These are phyloP conservation scores for Autographa gamma DNA, from an alignment of 2,888 invertebrate species.

Conservation along the genomic window DNA sequence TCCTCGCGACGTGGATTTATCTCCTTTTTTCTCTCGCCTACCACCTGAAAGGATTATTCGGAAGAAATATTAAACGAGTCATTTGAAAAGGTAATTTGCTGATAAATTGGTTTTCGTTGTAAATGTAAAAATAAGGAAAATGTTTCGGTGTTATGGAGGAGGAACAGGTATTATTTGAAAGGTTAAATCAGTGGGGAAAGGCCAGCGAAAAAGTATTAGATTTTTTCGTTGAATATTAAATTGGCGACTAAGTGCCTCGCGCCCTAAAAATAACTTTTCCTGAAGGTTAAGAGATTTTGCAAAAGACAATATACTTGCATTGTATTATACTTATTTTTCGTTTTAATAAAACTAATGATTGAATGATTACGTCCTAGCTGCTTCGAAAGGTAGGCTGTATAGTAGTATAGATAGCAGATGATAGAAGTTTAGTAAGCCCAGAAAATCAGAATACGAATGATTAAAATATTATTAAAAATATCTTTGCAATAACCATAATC, in stretches of 20 bases:
- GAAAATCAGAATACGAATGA: too few species aligned
- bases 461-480: too few species aligned
- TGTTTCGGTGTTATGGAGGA: constrained; percentile 22
- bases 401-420: too few species aligned
- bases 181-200: not conserved
- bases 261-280: not conserved
- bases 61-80: constrained; percentile 54
- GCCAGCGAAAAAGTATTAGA: constrained; percentile 14
- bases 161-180: constrained; percentile 17
- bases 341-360: too few species aligned
- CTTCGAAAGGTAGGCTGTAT: too few species aligned
- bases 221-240: constrained; percentile 6
- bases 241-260: not conserved
- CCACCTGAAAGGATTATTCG: constrained; percentile 56
- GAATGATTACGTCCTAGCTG: too few species aligned
- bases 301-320: not conserved
- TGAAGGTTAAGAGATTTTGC: not conserved
- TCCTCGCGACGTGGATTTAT: constrained; percentile 73
- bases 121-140: constrained; percentile 49
- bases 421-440: too few species aligned
- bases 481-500: too few species aligned
- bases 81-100: constrained; percentile 50
- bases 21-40: constrained; percentile 55
- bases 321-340: not conserved
- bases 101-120: constrained; percentile 58